Evolutionary conservation across 2,113 vertebrate genomes (phyloP).

Genomic region (Leiothrix lutea): DNA sequence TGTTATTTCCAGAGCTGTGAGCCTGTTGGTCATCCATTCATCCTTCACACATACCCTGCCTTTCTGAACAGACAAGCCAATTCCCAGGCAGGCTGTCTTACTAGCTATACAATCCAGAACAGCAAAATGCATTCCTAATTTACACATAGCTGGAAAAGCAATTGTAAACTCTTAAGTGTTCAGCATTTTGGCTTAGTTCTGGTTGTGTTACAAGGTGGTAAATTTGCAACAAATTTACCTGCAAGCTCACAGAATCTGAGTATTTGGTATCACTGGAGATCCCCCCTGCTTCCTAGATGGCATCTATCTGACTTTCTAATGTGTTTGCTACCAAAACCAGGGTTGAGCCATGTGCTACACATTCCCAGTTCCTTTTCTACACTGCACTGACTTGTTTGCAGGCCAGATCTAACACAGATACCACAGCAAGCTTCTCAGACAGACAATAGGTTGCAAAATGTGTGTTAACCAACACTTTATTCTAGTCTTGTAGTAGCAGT

Average conservation of each 20-base stretch:
- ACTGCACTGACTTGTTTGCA: neutral
- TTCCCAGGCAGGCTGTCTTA: conserved; percentile 43
- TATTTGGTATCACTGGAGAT: neutral
- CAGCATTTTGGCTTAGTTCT: conserved; percentile 25
- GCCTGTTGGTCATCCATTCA: conserved; percentile 20
- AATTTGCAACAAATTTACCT: conserved; percentile 36
- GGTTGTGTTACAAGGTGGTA: neutral
- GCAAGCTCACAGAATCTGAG: neutral
- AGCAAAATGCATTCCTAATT: conserved; percentile 55
- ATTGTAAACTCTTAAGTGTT: conserved; percentile 24
- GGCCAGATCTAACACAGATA: neutral
- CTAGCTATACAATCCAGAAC: conserved; percentile 7
- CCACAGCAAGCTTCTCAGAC: neutral
- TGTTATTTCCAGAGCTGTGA: conserved; percentile 58
- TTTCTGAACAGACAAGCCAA: conserved; percentile 19
- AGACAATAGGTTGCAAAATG: neutral
- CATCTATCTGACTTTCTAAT: neutral
- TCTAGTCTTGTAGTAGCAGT: neutral
- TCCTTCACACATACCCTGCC: conserved; percentile 27
- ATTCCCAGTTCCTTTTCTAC: neutral
- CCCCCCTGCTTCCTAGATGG: neutral
- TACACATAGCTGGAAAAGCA: conserved; percentile 20
- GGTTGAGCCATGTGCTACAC: neutral
- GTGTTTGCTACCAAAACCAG: neutral
- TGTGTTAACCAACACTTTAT: neutral